A percentile compares a stretch with the other conserved stretches of the same genome.
Conservation (phyloP, 2,113 vertebrate genomes). For the Pycnonotus jocosus region DNA sequence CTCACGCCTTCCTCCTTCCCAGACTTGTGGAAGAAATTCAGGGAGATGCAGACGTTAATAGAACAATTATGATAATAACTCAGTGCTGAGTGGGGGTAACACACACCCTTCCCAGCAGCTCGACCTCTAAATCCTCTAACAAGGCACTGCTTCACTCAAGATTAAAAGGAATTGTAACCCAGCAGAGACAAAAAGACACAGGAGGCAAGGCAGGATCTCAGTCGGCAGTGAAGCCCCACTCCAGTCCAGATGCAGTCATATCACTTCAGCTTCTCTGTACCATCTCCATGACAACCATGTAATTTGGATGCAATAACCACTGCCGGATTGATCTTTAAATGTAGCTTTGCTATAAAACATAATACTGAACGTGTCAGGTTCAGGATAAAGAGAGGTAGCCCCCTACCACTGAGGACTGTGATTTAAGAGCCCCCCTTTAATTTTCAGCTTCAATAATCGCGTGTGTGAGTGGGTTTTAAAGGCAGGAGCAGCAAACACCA, state of each 20-base stretch:
- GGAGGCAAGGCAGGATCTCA: slow-evolving; percentile 31
- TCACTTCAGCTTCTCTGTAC: slow-evolving; percentile 84
- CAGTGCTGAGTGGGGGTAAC: not conserved
- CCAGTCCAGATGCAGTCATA: slow-evolving; percentile 69
- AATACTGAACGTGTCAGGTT: not conserved
- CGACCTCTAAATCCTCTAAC: slow-evolving; percentile 36
- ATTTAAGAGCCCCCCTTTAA: not conserved
- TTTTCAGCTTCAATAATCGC: not conserved
- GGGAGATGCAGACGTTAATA: not conserved
- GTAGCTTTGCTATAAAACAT: slow-evolving; percentile 76
- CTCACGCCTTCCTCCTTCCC: not conserved
- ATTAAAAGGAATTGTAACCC: slow-evolving; percentile 27
- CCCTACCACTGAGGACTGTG: not conserved
- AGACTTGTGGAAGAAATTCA: slow-evolving; percentile 29
- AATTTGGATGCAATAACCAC: slow-evolving; percentile 88
- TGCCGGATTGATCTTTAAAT: slow-evolving; percentile 76
- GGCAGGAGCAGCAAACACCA: not conserved
- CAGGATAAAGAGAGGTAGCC: not conserved
- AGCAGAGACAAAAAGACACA: slow-evolving; percentile 51
- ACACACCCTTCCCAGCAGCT: not conserved
- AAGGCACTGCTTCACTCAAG: not conserved
- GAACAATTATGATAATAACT: slow-evolving; percentile 39
- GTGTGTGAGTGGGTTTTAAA: not conserved
- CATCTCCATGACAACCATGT: slow-evolving; percentile 99
- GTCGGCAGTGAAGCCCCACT: slow-evolving; percentile 26